Evolutionary conservation across 1,140 invertebrate species (phyloP).

Genomic region (Brachionus rubens): DNA sequence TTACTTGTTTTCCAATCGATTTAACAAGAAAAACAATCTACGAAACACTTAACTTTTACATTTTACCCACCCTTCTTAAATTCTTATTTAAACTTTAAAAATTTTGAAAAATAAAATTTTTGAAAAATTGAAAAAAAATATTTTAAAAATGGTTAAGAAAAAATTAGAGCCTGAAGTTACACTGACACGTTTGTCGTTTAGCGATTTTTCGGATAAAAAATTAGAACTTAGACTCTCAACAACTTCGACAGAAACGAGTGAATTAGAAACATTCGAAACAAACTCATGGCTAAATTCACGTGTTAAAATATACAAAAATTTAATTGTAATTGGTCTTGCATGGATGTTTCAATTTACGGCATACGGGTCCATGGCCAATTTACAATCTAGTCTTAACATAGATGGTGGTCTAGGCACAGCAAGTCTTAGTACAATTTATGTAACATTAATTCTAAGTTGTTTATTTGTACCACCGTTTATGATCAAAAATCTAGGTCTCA

Average conservation of each 20-base stretch:
- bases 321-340: background rate
- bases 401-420: background rate
- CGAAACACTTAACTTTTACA: no score
- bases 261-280: background rate
- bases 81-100: no score
- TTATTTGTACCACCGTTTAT: conserved; percentile 78
- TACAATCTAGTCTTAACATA: background rate
- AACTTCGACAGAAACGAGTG: no score
- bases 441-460: conserved; percentile 79
- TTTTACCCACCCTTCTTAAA: no score
- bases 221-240: no score
- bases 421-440: conserved; percentile 77
- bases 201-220: no score
- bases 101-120: no score
- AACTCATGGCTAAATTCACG: background rate
- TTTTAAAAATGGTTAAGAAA: background rate
- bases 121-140: no score
- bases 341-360: background rate
- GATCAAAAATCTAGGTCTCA: conserved; percentile 82
- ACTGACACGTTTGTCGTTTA: no score
- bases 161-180: no score
- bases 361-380: background rate
- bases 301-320: background rate
- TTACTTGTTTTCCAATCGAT: no score
- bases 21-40: no score